Conservation (phyloP, 2,888 invertebrate species). For the Drosophila kokeensis region DNA sequence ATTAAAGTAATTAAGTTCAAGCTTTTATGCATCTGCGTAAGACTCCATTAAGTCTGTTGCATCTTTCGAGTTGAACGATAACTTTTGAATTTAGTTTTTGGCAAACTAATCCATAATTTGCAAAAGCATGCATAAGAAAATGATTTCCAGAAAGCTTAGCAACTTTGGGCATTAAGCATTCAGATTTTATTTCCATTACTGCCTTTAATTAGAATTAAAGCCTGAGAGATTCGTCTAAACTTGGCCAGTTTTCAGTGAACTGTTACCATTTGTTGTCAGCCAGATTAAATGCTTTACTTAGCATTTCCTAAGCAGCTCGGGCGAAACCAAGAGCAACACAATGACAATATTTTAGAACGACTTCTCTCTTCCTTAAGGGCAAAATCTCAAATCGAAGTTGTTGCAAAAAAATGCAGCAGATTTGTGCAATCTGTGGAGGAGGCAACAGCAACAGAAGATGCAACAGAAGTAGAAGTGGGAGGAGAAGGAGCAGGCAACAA, state of each 20-base stretch:
- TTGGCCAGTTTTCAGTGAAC: neutral
- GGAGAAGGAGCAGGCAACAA: constrained; percentile 19
- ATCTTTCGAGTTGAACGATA: too few species aligned
- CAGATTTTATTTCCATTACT: neutral
- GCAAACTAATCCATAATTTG: neutral
- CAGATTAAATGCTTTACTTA: constrained; percentile 1
- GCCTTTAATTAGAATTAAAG: neutral
- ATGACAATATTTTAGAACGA: constrained; percentile 10
- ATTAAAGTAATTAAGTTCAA: neutral
- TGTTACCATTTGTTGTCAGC: neutral
- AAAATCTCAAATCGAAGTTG: constrained; percentile 49
- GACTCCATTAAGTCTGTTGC: neutral
- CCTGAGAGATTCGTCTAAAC: too few species aligned
- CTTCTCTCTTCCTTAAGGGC: neutral
- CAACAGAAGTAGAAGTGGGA: neutral
- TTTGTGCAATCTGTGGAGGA: constrained; percentile 53
- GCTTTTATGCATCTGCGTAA: neutral
- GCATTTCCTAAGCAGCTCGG: constrained; percentile 8
- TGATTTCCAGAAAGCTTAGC: neutral
- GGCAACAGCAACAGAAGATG: constrained; percentile 1
- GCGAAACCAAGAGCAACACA: constrained; percentile 4
- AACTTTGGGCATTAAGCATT: neutral
- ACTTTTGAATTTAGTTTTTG: neutral
- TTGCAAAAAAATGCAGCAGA: constrained; percentile 41
- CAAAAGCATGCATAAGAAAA: neutral